Conservation (phyloP, 2,113 vertebrate genomes). For the Phaethornis superciliosus region DNA sequence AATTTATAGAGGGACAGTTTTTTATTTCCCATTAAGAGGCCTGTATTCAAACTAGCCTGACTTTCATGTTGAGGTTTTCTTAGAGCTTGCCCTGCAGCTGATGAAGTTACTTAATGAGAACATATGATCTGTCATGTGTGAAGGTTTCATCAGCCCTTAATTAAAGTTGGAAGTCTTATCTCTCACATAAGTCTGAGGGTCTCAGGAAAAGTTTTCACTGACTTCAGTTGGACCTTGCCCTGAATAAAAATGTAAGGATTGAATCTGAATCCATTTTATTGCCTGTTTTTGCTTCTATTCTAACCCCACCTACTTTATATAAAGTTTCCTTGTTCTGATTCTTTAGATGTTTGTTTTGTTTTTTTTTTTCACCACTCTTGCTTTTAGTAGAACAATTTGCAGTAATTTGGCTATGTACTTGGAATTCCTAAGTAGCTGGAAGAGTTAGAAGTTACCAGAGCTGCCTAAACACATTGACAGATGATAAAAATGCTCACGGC, state of each 20-base stretch:
- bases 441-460: background rate
- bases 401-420: background rate
- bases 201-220: background rate
- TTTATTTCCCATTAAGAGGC: background rate
- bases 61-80: background rate
- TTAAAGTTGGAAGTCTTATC: background rate
- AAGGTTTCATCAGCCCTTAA: background rate
- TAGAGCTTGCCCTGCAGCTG: background rate
- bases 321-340: background rate
- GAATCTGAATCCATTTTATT: conserved; percentile 26
- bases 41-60: background rate
- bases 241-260: conserved; percentile 5
- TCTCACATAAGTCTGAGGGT: background rate
- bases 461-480: background rate
- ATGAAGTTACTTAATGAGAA: background rate
- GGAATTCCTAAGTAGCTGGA: background rate
- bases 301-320: conserved; percentile 20
- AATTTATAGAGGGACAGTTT: background rate
- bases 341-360: background rate
- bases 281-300: conserved; percentile 38
- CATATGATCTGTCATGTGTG: background rate
- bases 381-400: background rate
- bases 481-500: background rate
- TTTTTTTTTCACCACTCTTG: background rate
- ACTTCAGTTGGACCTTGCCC: background rate